Evolutionary conservation across 1,140 invertebrate genomes (phyloP).

Genomic region (Heterodera carotae): DNA sequence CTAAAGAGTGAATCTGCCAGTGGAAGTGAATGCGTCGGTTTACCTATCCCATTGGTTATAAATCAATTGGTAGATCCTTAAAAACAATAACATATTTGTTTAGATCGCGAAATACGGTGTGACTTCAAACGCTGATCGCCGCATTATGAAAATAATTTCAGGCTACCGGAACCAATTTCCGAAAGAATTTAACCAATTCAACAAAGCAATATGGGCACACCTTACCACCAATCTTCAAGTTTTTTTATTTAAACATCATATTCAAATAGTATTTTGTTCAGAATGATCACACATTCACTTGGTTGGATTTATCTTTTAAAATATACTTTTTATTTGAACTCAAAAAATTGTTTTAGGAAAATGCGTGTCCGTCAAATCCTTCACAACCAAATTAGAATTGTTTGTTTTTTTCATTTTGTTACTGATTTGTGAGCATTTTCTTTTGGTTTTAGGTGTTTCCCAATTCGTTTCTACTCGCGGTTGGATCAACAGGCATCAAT

Average conservation of each 20-base stretch:
- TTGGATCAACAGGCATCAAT: constrained; percentile 43
- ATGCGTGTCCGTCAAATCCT: constrained; percentile 20
- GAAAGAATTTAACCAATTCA: constrained; percentile 30
- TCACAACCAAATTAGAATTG: background rate
- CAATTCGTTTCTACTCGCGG: constrained; percentile 36
- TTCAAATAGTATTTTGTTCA: constrained; percentile 31
- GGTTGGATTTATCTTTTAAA: constrained; percentile 21
- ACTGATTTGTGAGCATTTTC: background rate
- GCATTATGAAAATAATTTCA: background rate
- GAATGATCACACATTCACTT: constrained; percentile 49
- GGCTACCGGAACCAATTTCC: background rate
- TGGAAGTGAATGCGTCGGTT: background rate
- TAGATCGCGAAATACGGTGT: constrained; percentile 6
- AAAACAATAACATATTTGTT: constrained; percentile 1
- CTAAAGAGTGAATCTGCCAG: no score
- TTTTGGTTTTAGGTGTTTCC: constrained; percentile 36
- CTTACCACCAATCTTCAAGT: constrained; percentile 34
- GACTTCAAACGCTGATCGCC: background rate
- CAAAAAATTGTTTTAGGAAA: constrained; percentile 10
- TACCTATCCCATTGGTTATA: background rate
- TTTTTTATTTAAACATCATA: background rate
- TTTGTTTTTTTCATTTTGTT: constrained; percentile 13
- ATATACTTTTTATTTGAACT: constrained; percentile 12
- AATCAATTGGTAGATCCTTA: background rate
- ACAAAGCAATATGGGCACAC: constrained; percentile 31